Evolutionary conservation across 2,888 invertebrate genomes (phyloP), one percentile per base, ranked within the genome.

Genomic region (Lochmaea crataegi): DNA sequence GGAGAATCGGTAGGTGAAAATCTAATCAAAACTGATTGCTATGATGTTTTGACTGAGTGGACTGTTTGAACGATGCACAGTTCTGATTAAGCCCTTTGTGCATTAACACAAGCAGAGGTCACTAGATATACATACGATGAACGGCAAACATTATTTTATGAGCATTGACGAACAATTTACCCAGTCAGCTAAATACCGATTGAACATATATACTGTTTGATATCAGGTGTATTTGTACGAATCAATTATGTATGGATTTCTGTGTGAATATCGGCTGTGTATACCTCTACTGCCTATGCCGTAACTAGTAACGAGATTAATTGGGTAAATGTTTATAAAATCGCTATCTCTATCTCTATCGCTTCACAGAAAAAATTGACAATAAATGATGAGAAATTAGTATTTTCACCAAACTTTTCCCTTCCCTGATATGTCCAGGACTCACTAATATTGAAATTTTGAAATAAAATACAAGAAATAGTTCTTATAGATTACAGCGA

Each of bases 1-100:
- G 81, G 82, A 81, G 82, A 78, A 82, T 57, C 32, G 70, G 70
- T 64, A 64, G 64, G 70, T 70, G 70, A 83, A 86, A 86, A 86
- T 86, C 85, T 86, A 86, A 86, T 86, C 86, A 86, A 86, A 86
- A 86, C 84, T 85, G 85, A 86, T 85, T 86, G 85, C 85, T 85
- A 85, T 86, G 85, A 85, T 86, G 86, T 86, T 86, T 86, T 86
- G 85, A 86, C 86, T 85, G 84, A 82, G 81, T 82, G 82, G 81
- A 81, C 81, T 85, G 84, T 86, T 85, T 86, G 83, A 83, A 80
- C 84, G 77, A 79, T 81, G 81, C 79, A 80, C 76, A 77, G 81
- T 79, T 76, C 83, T 83, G 83, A 84, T 84, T 83, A 81, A 81
- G 80, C 82, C 83, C 84, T 84, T 84, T 84, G 83, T 84, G 80